These are phyloP conservation scores for Lamellibrachia luymesi DNA, from an alignment of 1,140 invertebrate species.

Conservation along the genomic window DNA sequence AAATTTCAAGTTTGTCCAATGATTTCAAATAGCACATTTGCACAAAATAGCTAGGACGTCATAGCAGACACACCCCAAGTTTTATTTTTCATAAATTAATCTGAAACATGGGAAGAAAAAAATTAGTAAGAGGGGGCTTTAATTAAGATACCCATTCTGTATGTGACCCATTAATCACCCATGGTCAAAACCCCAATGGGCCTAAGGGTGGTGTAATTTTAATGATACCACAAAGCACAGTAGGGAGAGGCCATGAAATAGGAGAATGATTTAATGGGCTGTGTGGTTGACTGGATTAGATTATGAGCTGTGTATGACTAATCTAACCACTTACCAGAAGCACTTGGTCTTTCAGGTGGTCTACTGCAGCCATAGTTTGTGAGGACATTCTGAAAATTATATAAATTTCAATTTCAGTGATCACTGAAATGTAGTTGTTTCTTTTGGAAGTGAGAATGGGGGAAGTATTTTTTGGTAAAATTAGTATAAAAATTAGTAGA, in stretches of 20 bases:
- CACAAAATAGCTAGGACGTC: too few species aligned
- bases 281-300: not conserved
- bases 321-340: not conserved
- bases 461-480: not conserved
- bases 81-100: not conserved
- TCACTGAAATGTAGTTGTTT: not conserved
- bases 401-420: not conserved
- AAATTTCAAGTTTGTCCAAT: too few species aligned
- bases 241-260: not conserved
- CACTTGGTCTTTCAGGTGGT: not conserved
- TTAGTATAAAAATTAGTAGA: too few species aligned
- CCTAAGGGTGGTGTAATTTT: not conserved
- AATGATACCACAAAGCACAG: not conserved
- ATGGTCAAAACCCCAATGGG: not conserved
- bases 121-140: not conserved
- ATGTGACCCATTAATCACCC: not conserved
- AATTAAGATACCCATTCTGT: not conserved
- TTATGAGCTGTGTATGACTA: not conserved
- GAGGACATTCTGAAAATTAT: not conserved
- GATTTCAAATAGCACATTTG: too few species aligned
- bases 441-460: not conserved
- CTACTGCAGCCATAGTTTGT: not conserved
- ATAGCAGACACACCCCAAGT: too few species aligned
- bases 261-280: not conserved
- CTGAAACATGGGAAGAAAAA: not conserved